Evolutionary conservation across 2,113 vertebrate species (phyloP), one percentile per base, ranked within the genome.

Genomic region (Hyla sarda): DNA sequence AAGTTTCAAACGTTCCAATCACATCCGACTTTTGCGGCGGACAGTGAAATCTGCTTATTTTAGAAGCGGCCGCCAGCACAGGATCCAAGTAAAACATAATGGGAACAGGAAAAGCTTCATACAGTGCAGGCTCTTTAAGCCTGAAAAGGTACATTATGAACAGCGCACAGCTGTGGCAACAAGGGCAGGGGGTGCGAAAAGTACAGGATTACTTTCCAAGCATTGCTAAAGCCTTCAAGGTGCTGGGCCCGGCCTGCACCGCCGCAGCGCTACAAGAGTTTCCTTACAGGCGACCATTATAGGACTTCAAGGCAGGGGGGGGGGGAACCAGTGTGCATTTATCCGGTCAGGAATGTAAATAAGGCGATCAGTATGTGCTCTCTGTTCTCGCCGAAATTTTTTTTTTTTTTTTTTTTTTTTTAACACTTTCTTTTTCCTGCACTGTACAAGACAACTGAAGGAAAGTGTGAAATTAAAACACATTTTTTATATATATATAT

Each of bases 151-250:
- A 28, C 78, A 81, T 62, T 62, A 25, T 62, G 45, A 62, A 12
- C 30, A 0, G 11, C 1, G n/a, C 56, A 81, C 56, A 81, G 77
- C 77, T 80, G 77, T 80, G 56, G 77, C 78, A 81, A 81, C 78
- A 81, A 62, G 32, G 58, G 78, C 32, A 4, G 78, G 28, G 41
- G 37, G 56, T 8, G 78, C 34, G 1, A 28, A 81, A 41, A 28
- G 56, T 14, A 16, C 56, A 45, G 78, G 56, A 60, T 62, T 25
- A 81, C 56, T 62, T n/a, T 37, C n/a, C 77, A 30, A 37, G 76
- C 13, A 60, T 23, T 37, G 50, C 76, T 58, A 78, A 34, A 56
- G 5, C 30, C 17, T 56, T 23, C 48, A 19, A 28, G 9, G 50
- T 56, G 75, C 47, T 8, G 41, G 41, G 41, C 8, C 41, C 41